These are phyloP conservation scores for Drosophila subsilvestris DNA, from an alignment of 2,888 invertebrate genomes.

Conservation along the genomic window DNA sequence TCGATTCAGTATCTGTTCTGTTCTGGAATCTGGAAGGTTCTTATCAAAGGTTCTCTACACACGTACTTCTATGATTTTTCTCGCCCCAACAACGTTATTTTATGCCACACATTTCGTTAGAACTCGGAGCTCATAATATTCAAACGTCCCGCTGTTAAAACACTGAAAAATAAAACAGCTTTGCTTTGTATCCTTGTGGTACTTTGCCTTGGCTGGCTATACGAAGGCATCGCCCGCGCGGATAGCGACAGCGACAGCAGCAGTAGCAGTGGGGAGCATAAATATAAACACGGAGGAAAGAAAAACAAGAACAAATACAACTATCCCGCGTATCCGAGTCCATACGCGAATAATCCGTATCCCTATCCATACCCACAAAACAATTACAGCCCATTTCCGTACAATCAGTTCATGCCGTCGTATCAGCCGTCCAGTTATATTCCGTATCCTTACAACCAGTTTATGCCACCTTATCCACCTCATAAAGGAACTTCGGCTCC, in stretches of 20 bases:
- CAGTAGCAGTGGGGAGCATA: conserved; percentile 25
- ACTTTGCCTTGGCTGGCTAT: conserved; percentile 27
- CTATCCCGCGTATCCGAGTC: conserved; percentile 32
- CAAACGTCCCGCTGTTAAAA: conserved; percentile 4
- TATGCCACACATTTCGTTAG: conserved; percentile 43
- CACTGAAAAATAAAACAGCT: not conserved
- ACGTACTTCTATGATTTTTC: conserved; percentile 31
- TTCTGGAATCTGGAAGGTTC: too few species aligned
- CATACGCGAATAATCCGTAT: conserved; percentile 14
- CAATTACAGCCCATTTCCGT: conserved; percentile 27
- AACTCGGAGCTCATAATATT: conserved; percentile 24
- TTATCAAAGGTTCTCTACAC: conserved; percentile 46
- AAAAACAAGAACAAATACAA: conserved; percentile 49
- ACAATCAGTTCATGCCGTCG: conserved; percentile 21
- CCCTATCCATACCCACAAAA: conserved; percentile 13
- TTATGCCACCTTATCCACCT: conserved; percentile 4
- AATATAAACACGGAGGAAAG: conserved; percentile 8
- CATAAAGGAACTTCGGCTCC: conserved; percentile 1
- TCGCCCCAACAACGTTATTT: conserved; percentile 26
- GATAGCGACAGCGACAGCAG: conserved; percentile 47
- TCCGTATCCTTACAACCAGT: conserved; percentile 13
- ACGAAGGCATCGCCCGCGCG: conserved; percentile 32
- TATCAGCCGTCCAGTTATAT: conserved; percentile 14
- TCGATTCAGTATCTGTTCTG: too few species aligned
- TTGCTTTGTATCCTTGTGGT: conserved; percentile 31